Evolutionary conservation across 2,113 vertebrate genomes (phyloP).

Genomic region (Tetrao urogallus): DNA sequence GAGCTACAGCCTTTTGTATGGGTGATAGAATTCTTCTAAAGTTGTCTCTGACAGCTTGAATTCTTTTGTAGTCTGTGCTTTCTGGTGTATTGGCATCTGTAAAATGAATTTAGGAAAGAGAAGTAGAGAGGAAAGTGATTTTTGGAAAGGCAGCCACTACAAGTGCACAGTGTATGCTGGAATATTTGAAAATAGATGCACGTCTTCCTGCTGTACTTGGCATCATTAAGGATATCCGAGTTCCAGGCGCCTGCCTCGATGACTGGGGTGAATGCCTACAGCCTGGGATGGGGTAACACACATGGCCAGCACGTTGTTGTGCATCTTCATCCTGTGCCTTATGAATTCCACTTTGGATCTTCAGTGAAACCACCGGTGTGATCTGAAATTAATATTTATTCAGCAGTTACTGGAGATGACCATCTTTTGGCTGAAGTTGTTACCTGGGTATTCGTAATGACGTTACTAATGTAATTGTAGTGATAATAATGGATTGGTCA

Average conservation of each 20-base stretch:
- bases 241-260: background rate
- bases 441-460: background rate
- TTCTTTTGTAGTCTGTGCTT: constrained; percentile 45
- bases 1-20: background rate
- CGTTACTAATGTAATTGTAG: background rate
- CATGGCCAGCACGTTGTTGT: background rate
- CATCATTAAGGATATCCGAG: background rate
- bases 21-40: constrained; percentile 31
- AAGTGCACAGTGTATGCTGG: background rate
- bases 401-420: background rate
- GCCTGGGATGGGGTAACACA: background rate
- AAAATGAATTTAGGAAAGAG: constrained; percentile 27
- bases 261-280: background rate
- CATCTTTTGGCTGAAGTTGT: background rate
- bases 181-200: background rate
- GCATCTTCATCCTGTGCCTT: background rate
- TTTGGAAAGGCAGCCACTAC: constrained; percentile 18
- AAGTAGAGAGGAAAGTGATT: background rate
- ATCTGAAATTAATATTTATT: background rate
- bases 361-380: background rate
- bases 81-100: constrained; percentile 58
- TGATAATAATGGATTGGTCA: background rate
- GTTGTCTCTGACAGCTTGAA: constrained; percentile 14
- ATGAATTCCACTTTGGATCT: background rate
- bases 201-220: background rate